These are phyloP conservation scores for Philaenus spumarius DNA, from an alignment of 1,140 invertebrate genomes.

Conservation along the genomic window DNA sequence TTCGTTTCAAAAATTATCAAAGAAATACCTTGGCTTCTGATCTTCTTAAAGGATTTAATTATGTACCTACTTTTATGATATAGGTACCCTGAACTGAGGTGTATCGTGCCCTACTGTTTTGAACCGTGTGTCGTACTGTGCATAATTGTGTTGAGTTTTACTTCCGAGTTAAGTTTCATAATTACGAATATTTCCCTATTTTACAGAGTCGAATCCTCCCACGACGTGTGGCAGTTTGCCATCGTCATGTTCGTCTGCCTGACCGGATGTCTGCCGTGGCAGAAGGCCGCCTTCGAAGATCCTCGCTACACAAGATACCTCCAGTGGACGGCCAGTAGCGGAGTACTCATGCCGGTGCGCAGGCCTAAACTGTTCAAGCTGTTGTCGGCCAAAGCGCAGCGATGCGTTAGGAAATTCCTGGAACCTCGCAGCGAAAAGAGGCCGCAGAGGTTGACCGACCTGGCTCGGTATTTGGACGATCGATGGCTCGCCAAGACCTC, in stretches of 20 bases:
- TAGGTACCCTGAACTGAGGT: too few species aligned
- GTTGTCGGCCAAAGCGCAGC: constrained; percentile 68
- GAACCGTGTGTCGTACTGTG: too few species aligned
- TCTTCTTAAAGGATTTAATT: too few species aligned
- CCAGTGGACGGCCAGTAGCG: constrained; percentile 53
- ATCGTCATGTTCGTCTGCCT: constrained; percentile 89
- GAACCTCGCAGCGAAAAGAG: constrained; percentile 66
- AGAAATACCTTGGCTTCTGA: too few species aligned
- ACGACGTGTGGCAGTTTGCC: constrained; percentile 95
- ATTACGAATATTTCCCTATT: too few species aligned
- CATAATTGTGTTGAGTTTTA: too few species aligned
- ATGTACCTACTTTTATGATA: too few species aligned
- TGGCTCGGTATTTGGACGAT: constrained; percentile 67
- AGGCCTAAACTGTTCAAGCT: constrained; percentile 76
- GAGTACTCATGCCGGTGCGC: constrained; percentile 35
- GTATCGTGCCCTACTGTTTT: too few species aligned
- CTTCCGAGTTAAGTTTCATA: too few species aligned
- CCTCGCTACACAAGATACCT: constrained; percentile 61
- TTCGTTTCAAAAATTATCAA: too few species aligned
- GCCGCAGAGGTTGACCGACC: constrained; percentile 54
- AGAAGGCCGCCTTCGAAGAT: constrained; percentile 79
- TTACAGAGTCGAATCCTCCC: constrained; percentile 71
- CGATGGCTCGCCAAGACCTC: constrained; percentile 65
- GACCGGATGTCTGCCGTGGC: constrained; percentile 92
- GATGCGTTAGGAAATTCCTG: constrained; percentile 71